phyloP scores from a whole-genome alignment of 1,140 invertebrate genomes.

The Glossosoma conforme region DNA sequence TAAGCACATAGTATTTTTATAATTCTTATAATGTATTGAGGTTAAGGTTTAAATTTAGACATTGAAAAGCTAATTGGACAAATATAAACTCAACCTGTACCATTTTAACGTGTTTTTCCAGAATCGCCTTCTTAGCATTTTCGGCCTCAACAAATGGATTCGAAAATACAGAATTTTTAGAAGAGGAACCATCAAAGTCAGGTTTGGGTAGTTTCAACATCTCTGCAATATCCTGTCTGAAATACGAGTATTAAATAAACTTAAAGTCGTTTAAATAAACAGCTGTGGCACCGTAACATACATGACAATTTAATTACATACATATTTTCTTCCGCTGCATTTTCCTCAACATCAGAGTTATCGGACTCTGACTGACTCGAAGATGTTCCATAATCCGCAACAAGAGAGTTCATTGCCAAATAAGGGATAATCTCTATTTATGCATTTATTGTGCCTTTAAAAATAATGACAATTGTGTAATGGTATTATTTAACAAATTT shows the following conservation, averaged over 20 bases:
- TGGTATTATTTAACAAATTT: no score
- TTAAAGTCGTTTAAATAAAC: no score
- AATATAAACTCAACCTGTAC: slow-evolving; percentile 45
- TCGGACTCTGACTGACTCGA: slow-evolving; percentile 27
- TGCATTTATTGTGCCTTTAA: no score
- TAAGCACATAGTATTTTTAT: no score
- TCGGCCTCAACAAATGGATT: slow-evolving; percentile 91
- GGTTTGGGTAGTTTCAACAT: slow-evolving; percentile 45
- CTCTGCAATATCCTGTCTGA: slow-evolving; percentile 9
- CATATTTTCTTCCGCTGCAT: background rate
- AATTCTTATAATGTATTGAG: background rate
- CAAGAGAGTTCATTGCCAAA: slow-evolving; percentile 44
- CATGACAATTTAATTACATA: background rate
- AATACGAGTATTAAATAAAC: slow-evolving; percentile 14
- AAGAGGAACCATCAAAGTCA: slow-evolving; percentile 36
- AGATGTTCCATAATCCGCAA: slow-evolving; percentile 43
- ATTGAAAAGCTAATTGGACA: slow-evolving; percentile 4
- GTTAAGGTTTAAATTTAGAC: background rate
- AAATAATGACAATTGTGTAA: no score
- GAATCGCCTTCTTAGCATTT: slow-evolving; percentile 74
- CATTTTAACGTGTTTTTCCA: slow-evolving; percentile 95
- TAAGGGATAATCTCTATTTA: no score
- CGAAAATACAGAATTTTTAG: slow-evolving; percentile 65
- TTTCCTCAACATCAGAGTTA: slow-evolving; percentile 12
- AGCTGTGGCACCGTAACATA: no score